A percentile compares a stretch with the other conserved stretches of the same genome.
These are phyloP conservation scores for Rhea americana DNA, from an alignment of 2,113 vertebrate genomes.

Conservation along the genomic window DNA sequence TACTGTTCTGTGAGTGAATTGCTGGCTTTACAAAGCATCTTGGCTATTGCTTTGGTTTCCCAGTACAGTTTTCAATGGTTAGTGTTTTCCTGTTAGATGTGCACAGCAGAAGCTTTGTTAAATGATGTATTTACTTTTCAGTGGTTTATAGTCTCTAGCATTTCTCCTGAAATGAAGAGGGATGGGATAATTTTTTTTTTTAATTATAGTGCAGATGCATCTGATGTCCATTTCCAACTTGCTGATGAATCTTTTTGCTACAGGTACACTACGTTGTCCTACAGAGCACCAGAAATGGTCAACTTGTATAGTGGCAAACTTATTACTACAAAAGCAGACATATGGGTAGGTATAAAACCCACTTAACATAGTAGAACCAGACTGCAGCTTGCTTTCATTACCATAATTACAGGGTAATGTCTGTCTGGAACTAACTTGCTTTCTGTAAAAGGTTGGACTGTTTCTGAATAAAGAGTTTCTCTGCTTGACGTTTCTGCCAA, in stretches of 20 bases:
- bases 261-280: slow-evolving; percentile 98
- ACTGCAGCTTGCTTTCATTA: not conserved
- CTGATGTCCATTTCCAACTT: not conserved
- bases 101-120: not conserved
- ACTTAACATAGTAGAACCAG: not conserved
- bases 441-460: not conserved
- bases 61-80: not conserved
- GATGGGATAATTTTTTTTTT: not conserved
- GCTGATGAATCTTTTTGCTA: not conserved
- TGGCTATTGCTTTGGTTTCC: not conserved
- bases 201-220: not conserved
- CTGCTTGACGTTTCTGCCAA: not conserved
- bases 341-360: slow-evolving; percentile 85
- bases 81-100: not conserved
- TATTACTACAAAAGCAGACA: slow-evolving; percentile 97
- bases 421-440: not conserved
- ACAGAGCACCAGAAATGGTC: slow-evolving; percentile 97
- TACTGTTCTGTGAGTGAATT: not conserved
- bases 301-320: slow-evolving; percentile 94
- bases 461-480: not conserved
- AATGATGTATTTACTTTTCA: not conserved
- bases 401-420: not conserved
- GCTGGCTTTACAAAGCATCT: not conserved
- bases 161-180: not conserved
- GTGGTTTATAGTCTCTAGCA: not conserved